phyloP scores from a whole-genome alignment of 2,797 vertebrate species.

The Geotrypetes seraphini region DNA sequence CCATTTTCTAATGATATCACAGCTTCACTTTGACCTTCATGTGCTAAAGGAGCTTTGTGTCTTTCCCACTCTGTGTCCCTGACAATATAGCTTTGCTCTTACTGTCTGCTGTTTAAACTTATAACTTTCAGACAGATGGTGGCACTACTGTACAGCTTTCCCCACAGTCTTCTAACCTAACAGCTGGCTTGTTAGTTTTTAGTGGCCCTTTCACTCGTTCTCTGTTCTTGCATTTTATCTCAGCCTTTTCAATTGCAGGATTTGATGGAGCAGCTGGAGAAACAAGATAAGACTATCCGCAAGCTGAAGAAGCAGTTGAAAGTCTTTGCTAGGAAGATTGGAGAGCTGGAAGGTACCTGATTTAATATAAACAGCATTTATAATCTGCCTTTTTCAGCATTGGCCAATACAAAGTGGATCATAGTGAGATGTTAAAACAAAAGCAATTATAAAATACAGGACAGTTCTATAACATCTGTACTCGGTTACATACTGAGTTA shows the following conservation, averaged over 20 bases:
- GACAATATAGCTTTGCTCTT: slow-evolving; percentile 26
- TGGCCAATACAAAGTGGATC: no score
- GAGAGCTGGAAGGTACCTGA: slow-evolving; percentile 85
- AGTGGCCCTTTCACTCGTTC: background rate
- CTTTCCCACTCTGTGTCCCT: no score
- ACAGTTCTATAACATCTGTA: no score
- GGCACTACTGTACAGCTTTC: slow-evolving; percentile 31
- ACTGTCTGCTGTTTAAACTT: slow-evolving; percentile 13
- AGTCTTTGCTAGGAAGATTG: slow-evolving; percentile 94
- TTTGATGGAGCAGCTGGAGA: slow-evolving; percentile 95
- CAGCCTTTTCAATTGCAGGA: slow-evolving; percentile 76
- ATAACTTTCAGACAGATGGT: slow-evolving; percentile 32
- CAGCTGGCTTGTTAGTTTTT: slow-evolving; percentile 12
- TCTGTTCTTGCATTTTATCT: slow-evolving; percentile 13
- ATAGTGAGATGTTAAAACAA: no score
- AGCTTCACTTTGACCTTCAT: no score
- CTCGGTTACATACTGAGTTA: no score
- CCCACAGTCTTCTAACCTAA: slow-evolving; percentile 31
- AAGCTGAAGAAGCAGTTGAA: slow-evolving; percentile 97
- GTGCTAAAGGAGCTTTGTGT: no score
- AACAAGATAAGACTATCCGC: slow-evolving; percentile 92
- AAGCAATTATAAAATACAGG: no score
- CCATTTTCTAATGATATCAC: no score
- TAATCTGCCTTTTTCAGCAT: no score
- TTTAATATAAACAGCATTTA: no score